phyloP scores from a whole-genome alignment of 2,888 invertebrate genomes.

The Drosophila macrothrix region DNA sequence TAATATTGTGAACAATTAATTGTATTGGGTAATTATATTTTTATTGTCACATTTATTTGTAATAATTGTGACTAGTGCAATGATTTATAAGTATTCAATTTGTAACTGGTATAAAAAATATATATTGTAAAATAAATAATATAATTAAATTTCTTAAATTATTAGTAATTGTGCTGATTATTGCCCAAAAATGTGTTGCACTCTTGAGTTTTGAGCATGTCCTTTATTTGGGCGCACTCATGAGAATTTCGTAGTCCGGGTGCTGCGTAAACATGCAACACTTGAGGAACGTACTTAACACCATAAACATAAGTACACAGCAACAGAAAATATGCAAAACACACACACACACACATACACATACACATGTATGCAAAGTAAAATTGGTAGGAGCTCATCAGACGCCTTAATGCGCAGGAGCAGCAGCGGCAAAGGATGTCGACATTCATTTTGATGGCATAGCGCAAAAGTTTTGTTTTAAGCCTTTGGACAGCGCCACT shows the following conservation, averaged over 20 bases:
- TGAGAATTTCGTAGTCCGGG: not conserved
- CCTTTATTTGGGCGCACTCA: slow-evolving; percentile 15
- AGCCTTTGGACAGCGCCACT: slow-evolving; percentile 74
- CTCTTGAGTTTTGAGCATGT: slow-evolving; percentile 2
- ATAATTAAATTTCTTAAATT: not conserved
- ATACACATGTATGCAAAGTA: slow-evolving; percentile 12
- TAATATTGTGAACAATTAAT: not conserved
- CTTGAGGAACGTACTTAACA: slow-evolving; percentile 70
- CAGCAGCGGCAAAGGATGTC: slow-evolving; percentile 48
- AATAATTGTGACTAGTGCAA: not conserved
- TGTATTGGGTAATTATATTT: not conserved
- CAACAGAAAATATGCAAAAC: slow-evolving; percentile 26
- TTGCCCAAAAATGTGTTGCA: slow-evolving; percentile 2
- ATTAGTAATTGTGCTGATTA: slow-evolving; percentile 2
- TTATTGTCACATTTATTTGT: not conserved
- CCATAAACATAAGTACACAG: slow-evolving; percentile 39
- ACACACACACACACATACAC: slow-evolving; percentile 29
- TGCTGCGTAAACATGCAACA: slow-evolving; percentile 44
- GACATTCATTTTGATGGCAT: slow-evolving; percentile 76
- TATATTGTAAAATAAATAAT: too few relatives aligned
- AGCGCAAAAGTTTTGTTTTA: slow-evolving; percentile 75
- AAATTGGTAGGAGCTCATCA: slow-evolving; percentile 48
- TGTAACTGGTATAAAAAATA: not conserved
- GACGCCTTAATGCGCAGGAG: slow-evolving; percentile 51
- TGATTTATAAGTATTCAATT: not conserved